Conservation (phyloP, 2,888 invertebrate species). For the Brachyopa scutellaris region DNA sequence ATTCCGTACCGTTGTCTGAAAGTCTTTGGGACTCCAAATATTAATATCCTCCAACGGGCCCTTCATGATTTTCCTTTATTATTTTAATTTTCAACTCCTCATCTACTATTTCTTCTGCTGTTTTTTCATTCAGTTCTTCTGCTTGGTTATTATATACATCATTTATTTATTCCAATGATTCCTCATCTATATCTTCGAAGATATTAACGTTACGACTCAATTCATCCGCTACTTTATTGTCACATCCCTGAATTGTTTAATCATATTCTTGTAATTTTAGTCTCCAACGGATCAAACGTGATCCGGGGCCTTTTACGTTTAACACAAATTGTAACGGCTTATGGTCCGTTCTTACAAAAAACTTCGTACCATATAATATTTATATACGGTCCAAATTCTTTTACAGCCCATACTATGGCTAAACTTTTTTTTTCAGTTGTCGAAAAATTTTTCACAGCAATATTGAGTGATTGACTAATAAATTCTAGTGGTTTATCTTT, state of each 20-base stretch:
- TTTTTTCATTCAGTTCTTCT: too few species aligned
- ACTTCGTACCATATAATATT: conserved; percentile 11
- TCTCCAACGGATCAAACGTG: neutral
- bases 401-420: conserved; percentile 5
- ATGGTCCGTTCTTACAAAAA: neutral
- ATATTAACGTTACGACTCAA: neutral
- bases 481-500: neutral
- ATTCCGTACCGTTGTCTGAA: neutral
- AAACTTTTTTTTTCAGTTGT: neutral
- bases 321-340: neutral
- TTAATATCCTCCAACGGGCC: neutral
- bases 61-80: neutral
- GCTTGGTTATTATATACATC: neutral
- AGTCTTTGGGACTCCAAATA: neutral
- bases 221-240: neutral
- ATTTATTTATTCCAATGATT: too few species aligned
- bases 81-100: too few species aligned
- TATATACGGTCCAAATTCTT: conserved; percentile 17
- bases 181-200: neutral
- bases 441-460: neutral
- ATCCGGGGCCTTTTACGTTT: neutral
- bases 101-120: too few species aligned
- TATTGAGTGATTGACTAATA: neutral
- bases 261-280: neutral
- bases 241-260: neutral